phyloP scores from a whole-genome alignment of 2,888 invertebrate species.

The Cheilosia urbana region DNA sequence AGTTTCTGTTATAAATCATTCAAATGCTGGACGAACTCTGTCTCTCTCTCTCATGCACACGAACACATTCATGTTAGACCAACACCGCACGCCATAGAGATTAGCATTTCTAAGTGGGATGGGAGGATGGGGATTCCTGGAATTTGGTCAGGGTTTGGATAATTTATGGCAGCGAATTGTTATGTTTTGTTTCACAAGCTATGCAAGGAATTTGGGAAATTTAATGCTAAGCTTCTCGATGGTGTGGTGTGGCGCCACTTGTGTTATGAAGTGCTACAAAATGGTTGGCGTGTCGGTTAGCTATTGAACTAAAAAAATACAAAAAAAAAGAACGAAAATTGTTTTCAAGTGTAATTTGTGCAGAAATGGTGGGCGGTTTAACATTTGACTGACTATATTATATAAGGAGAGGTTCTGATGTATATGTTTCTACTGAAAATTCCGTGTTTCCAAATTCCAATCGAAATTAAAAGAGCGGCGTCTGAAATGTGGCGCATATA shows the following conservation, averaged over 20 bases:
- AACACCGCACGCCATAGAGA: slow-evolving; percentile 33
- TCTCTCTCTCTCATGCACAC: no score
- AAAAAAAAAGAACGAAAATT: background rate
- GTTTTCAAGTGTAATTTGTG: background rate
- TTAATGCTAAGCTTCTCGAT: slow-evolving; percentile 17
- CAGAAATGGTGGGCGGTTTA: no score
- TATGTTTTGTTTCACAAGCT: slow-evolving; percentile 41
- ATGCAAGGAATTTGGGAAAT: slow-evolving; percentile 44
- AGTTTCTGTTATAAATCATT: slow-evolving; percentile 59
- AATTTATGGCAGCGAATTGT: slow-evolving; percentile 56
- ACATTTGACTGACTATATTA: no score
- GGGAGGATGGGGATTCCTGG: slow-evolving; percentile 28
- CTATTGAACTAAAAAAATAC: background rate
- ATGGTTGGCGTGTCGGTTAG: slow-evolving; percentile 16
- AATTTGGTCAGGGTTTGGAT: slow-evolving; percentile 59
- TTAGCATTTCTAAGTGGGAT: slow-evolving; percentile 39
- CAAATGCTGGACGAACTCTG: slow-evolving; percentile 38
- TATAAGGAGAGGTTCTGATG: no score
- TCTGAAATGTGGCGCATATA: no score
- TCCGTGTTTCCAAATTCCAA: no score
- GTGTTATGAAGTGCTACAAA: slow-evolving; percentile 42
- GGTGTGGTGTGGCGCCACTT: slow-evolving; percentile 9
- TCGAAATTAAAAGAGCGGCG: no score
- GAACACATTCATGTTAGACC: slow-evolving; percentile 18
- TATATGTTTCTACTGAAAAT: no score